A percentile compares a stretch with the other conserved stretches of the same genome.
These are phyloP conservation scores for Dasysyrphus tricinctus DNA, from an alignment of 2,888 invertebrate genomes.

Conservation along the genomic window DNA sequence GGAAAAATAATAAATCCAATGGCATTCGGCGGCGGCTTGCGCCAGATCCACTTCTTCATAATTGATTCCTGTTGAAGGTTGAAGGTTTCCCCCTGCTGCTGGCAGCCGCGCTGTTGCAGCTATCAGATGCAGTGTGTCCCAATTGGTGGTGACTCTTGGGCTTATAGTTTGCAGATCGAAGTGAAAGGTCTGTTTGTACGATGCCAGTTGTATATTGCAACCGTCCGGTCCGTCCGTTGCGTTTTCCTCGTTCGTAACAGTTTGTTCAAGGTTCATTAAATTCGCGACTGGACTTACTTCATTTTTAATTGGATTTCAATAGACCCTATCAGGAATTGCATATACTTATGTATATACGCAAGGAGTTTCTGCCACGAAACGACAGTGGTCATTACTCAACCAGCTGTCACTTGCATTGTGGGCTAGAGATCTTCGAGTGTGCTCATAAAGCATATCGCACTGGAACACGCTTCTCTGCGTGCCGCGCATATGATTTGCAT, in stretches of 20 bases:
- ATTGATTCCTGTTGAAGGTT: slow-evolving; percentile 55
- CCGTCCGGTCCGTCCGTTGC: neutral
- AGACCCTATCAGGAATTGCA: slow-evolving; percentile 65
- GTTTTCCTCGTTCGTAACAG: slow-evolving; percentile 28
- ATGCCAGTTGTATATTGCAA: slow-evolving; percentile 27
- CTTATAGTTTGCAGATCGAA: slow-evolving; percentile 17
- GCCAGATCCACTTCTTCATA: slow-evolving; percentile 45
- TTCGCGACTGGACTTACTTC: slow-evolving; percentile 50
- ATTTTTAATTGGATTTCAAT: slow-evolving; percentile 74
- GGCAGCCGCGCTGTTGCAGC: neutral
- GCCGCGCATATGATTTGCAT: slow-evolving; percentile 48
- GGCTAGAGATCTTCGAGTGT: slow-evolving; percentile 35
- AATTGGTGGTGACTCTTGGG: slow-evolving; percentile 21
- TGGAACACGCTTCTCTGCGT: slow-evolving; percentile 23
- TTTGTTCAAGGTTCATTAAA: slow-evolving; percentile 69
- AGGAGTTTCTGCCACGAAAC: slow-evolving; percentile 35
- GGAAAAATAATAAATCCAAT: slow-evolving; percentile 47
- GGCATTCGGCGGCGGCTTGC: slow-evolving; percentile 19
- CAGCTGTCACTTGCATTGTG: slow-evolving; percentile 63
- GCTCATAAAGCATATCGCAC: slow-evolving; percentile 59
- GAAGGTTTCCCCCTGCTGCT: slow-evolving; percentile 12
- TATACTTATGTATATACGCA: slow-evolving; percentile 34
- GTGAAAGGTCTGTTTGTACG: slow-evolving; percentile 59
- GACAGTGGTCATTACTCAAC: slow-evolving; percentile 60
- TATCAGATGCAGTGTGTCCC: slow-evolving; percentile 1